Evolutionary conservation across 2,888 invertebrate genomes (phyloP), one percentile per base, ranked within the genome.

Genomic region (Idaea straminata): DNA sequence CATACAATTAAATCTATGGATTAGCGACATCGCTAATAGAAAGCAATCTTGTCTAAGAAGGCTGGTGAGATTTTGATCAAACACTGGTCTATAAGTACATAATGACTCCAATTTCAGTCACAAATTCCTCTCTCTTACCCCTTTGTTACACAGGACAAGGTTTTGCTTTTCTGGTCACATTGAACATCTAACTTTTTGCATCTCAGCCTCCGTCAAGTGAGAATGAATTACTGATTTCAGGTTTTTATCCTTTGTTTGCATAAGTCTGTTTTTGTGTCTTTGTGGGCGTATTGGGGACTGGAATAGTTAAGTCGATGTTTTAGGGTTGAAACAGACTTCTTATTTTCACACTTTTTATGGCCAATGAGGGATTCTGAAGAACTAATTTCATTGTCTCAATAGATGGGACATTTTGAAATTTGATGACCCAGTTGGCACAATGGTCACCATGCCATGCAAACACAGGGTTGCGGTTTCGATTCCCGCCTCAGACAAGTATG

Each of bases 131-230:
- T 47, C 13, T 7, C 47, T 47, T 47, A 47, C 47, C 47, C 47
- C 13, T 47, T 47, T 13, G 13, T 47, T 47, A 10, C 4, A 7
- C 47, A 47, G 13, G 10, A 47, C 7, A 13, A 47, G 47, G 47
- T 47, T 13, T 47, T 47, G 47, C 47, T 47, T 47, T 13, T 10
- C 13, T 47, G 47, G 47, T 47, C 47, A 47, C 47, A 13, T 47
- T 5, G 47, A 4, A 47, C 47, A 47, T 6, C 36, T 38, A 60
- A 60, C 60, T 63, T 62, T 65, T 62, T 62, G 62, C 47, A 59
- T 64, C 38, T 35, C 58, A 58, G 58, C 16, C 58, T 34, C 15
- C 34, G 13, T 59, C 59, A 47, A 47, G 47, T 47, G 16, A 58
- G 57, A 57, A 35, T 34, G 57, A 47, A 47, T 25, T 62, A 47